Evolutionary conservation across 37 sponge, comb jelly and placozoan genomes (phyloP).

Genomic region (Cliona cf. orientalis): DNA sequence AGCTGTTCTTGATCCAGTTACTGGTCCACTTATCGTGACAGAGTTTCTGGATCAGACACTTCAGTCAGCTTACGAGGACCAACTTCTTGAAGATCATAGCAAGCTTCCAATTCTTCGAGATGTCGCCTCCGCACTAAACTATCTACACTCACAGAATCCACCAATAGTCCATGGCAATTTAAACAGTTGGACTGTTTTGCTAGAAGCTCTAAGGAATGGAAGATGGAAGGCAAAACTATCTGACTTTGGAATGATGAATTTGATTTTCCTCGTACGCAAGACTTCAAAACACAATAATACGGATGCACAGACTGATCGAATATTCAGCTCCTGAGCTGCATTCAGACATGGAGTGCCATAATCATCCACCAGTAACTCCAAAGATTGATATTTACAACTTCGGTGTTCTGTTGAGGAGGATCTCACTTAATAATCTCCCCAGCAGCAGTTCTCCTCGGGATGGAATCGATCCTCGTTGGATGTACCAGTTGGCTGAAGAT

Average conservation of each 20-base stretch:
- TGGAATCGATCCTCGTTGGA: too few relatives aligned
- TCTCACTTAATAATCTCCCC: too few relatives aligned
- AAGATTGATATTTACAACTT: conserved; percentile 80
- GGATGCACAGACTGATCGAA: too few relatives aligned
- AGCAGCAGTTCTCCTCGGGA: too few relatives aligned
- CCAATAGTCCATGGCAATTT: too few relatives aligned
- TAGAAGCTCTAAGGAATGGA: conserved; percentile 18
- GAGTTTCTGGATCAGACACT: conserved; percentile 69
- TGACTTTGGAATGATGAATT: conserved; percentile 78
- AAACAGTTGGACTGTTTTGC: conserved; percentile 67
- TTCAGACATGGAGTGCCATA: not conserved
- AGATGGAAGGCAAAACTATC: conserved; percentile 71
- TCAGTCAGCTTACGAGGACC: not conserved
- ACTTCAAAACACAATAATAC: conserved; percentile 32
- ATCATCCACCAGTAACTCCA: too few relatives aligned
- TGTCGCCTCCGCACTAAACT: conserved; percentile 46
- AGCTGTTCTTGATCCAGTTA: conserved; percentile 44
- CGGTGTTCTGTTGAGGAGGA: too few relatives aligned
- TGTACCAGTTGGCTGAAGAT: too few relatives aligned
- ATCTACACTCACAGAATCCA: conserved; percentile 46
- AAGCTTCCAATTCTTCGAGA: conserved; percentile 35
- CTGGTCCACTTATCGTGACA: conserved; percentile 55
- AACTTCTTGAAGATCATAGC: not conserved
- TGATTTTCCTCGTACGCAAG: conserved; percentile 19
- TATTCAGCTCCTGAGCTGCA: conserved; percentile 71